Evolutionary conservation across 2,113 vertebrate species (phyloP).

Genomic region (Sebastes fasciatus): DNA sequence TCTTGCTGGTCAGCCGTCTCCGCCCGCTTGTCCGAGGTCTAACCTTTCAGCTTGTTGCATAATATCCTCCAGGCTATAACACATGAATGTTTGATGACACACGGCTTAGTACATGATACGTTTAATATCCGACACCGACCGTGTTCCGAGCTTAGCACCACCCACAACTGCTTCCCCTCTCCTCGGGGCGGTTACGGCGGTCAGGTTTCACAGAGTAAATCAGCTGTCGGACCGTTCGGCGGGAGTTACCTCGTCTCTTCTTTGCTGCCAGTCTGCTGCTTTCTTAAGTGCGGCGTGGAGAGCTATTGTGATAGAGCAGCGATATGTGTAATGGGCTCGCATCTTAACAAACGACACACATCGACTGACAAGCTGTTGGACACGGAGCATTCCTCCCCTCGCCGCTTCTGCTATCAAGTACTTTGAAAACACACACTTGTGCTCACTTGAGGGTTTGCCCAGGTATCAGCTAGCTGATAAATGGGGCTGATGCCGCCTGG

Average conservation of each 20-base stretch:
- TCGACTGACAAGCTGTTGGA: constrained; percentile 30
- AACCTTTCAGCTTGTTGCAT: constrained; percentile 75
- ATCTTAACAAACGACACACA: constrained; percentile 65
- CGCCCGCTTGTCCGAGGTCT: constrained; percentile 56
- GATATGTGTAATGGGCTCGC: constrained; percentile 61
- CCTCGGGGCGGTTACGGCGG: not conserved
- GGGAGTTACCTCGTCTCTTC: constrained; percentile 32
- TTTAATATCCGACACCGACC: constrained; percentile 56
- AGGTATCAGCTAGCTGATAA: constrained; percentile 31
- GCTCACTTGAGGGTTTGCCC: not conserved
- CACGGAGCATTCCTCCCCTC: constrained; percentile 16
- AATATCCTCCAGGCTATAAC: constrained; percentile 71
- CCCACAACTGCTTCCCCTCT: constrained; percentile 10
- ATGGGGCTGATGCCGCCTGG: not conserved
- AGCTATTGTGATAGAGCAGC: constrained; percentile 58
- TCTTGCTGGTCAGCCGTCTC: constrained; percentile 18
- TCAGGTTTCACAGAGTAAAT: constrained; percentile 38
- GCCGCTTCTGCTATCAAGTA: not conserved
- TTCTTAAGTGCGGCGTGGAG: constrained; percentile 34
- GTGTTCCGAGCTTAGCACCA: constrained; percentile 33
- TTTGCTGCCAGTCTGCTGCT: constrained; percentile 23
- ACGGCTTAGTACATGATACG: constrained; percentile 59
- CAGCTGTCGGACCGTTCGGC: constrained; percentile 6
- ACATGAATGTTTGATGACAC: constrained; percentile 77
- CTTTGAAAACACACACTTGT: constrained; percentile 15